These are phyloP conservation scores for Julus scanicus DNA, from an alignment of 2,888 invertebrate genomes.

Conservation along the genomic window DNA sequence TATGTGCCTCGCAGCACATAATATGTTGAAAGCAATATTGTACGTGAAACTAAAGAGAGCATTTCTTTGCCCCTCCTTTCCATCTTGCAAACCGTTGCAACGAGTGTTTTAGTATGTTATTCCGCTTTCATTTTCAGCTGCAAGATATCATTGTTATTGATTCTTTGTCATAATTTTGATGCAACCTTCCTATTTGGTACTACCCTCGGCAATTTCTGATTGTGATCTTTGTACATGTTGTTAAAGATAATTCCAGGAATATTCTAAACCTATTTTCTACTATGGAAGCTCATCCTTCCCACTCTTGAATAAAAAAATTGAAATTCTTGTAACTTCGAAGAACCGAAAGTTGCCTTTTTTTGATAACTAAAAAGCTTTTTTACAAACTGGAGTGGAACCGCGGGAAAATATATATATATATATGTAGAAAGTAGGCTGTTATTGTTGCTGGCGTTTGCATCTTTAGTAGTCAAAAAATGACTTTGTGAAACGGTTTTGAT, in stretches of 20 bases:
- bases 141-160: conserved; percentile 8
- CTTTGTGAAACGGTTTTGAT: conserved; percentile 30
- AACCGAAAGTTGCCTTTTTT: not conserved
- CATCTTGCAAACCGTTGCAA: not conserved
- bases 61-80: not conserved
- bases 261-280: not conserved
- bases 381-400: conserved; percentile 7
- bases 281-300: not conserved
- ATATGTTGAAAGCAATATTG: not conserved
- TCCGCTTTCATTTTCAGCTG: not conserved
- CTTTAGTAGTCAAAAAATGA: conserved; percentile 34
- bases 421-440: conserved; percentile 22
- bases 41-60: not conserved
- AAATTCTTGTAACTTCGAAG: not conserved
- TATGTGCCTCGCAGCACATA: not conserved
- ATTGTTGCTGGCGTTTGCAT: conserved; percentile 29
- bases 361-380: not conserved
- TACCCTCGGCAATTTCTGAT: not conserved
- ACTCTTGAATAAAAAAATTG: not conserved
- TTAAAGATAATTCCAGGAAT: not conserved
- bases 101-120: not conserved
- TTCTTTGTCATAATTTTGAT: conserved; percentile 29
- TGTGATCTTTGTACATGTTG: not conserved
- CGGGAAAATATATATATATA: conserved; percentile 1
- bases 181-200: not conserved